Evolutionary conservation across 2,113 vertebrate species (phyloP).

Genomic region (Caranx melampygus): DNA sequence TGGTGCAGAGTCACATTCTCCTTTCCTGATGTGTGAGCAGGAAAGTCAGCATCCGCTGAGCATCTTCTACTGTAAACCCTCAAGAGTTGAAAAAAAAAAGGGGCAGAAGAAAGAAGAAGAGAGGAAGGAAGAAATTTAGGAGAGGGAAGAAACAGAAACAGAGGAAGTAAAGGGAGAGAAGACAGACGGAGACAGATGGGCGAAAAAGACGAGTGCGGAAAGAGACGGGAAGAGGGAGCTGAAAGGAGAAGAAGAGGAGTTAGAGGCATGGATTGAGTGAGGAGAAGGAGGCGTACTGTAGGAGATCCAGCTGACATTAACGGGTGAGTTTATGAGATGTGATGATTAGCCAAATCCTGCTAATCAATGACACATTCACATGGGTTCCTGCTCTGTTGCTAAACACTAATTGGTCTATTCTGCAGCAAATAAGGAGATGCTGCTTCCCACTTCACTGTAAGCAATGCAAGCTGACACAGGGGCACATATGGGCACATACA

Average conservation of each 20-base stretch:
- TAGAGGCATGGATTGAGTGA: constrained; percentile 60
- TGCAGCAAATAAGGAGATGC: constrained; percentile 82
- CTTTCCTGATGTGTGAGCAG: constrained; percentile 36
- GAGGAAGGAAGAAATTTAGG: constrained; percentile 74
- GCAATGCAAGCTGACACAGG: constrained; percentile 73
- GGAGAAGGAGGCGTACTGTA: constrained; percentile 74
- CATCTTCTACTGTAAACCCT: constrained; percentile 71
- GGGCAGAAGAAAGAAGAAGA: constrained; percentile 37
- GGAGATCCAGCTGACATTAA: constrained; percentile 84
- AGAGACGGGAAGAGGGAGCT: constrained; percentile 70
- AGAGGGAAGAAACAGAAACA: constrained; percentile 59
- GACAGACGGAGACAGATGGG: constrained; percentile 75
- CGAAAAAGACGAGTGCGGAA: constrained; percentile 74
- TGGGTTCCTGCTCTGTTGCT: constrained; percentile 84
- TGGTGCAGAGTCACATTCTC: constrained; percentile 24
- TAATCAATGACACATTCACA: constrained; percentile 88
- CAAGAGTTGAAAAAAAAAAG: constrained; percentile 14
- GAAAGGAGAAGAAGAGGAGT: constrained; percentile 71
- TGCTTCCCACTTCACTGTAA: constrained; percentile 81
- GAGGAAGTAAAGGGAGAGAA: constrained; percentile 68
- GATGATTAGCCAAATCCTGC: constrained; percentile 87
- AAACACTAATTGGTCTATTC: constrained; percentile 86
- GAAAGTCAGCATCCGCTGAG: constrained; percentile 63
- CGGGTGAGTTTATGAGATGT: constrained; percentile 83
- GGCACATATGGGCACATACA: constrained; percentile 64